These are phyloP conservation scores for Callosobruchus maculatus DNA, from an alignment of 2,888 invertebrate genomes.

Conservation along the genomic window DNA sequence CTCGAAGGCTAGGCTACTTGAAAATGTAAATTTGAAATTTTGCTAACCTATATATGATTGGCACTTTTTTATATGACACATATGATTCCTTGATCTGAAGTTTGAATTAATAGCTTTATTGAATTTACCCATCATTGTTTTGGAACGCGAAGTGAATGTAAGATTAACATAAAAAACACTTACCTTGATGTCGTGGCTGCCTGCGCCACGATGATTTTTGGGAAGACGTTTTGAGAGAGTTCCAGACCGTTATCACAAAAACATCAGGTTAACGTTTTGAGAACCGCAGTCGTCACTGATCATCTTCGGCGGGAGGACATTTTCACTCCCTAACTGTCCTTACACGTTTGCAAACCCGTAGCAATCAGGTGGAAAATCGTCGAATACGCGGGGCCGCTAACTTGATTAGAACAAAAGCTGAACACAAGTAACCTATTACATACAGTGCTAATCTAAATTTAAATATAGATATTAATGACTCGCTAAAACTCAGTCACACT, in stretches of 20 bases:
- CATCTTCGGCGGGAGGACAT: not conserved
- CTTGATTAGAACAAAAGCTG: not conserved
- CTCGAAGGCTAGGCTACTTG: too few relatives aligned
- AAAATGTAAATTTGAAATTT: too few relatives aligned
- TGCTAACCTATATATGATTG: too few relatives aligned
- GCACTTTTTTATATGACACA: too few relatives aligned
- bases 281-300: not conserved
- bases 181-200: conserved; percentile 44
- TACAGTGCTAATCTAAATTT: not conserved
- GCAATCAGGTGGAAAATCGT: not conserved
- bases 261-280: not conserved
- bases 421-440: not conserved
- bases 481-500: not conserved
- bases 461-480: not conserved
- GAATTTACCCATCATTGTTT: too few relatives aligned
- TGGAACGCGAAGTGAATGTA: too few relatives aligned
- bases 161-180: conserved; percentile 16
- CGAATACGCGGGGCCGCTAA: not conserved
- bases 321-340: not conserved
- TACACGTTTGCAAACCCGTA: not conserved
- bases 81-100: too few relatives aligned
- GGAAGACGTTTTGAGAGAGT: conserved; percentile 43
- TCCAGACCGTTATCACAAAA: not conserved
- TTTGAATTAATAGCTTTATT: too few relatives aligned
- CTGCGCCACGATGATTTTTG: conserved; percentile 47